Conservation (phyloP, 1,140 invertebrate genomes). For the Cherax destructor region DNA sequence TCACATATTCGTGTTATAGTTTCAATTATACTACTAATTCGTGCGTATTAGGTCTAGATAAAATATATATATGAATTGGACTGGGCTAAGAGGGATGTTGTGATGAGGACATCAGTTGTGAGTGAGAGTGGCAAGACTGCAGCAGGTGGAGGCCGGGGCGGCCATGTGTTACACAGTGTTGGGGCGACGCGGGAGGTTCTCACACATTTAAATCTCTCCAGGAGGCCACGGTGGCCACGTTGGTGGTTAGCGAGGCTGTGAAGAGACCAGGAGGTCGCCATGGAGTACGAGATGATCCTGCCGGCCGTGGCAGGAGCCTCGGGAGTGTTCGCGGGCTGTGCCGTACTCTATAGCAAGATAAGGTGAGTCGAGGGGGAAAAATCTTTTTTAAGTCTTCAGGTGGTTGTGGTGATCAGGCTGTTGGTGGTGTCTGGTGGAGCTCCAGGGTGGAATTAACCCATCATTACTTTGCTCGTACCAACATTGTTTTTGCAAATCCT, state of each 20-base stretch:
- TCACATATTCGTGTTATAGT: too few relatives aligned
- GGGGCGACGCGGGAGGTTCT: neutral
- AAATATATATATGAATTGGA: too few relatives aligned
- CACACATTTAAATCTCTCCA: neutral
- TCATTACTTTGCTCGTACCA: too few relatives aligned
- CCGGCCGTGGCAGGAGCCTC: constrained; percentile 27
- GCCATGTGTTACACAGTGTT: neutral
- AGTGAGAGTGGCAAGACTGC: neutral
- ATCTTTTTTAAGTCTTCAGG: too few relatives aligned
- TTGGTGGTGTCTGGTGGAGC: neutral
- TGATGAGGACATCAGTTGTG: too few relatives aligned
- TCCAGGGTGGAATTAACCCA: too few relatives aligned
- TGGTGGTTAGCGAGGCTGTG: neutral
- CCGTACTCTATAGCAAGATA: constrained; percentile 32
- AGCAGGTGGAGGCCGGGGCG: neutral
- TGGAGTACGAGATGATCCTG: constrained; percentile 41
- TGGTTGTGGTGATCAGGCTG: too few relatives aligned
- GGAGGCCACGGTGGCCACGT: too few relatives aligned
- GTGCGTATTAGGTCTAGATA: too few relatives aligned
- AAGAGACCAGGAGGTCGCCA: neutral
- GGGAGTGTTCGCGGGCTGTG: constrained; percentile 42
- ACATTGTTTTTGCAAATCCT: too few relatives aligned
- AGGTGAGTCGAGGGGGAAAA: neutral
- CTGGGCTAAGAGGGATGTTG: too few relatives aligned
- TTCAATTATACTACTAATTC: too few relatives aligned